Evolutionary conservation across 2,113 vertebrate genomes (phyloP), one percentile per base, ranked within the genome.

Genomic region (Alligator sinensis): DNA sequence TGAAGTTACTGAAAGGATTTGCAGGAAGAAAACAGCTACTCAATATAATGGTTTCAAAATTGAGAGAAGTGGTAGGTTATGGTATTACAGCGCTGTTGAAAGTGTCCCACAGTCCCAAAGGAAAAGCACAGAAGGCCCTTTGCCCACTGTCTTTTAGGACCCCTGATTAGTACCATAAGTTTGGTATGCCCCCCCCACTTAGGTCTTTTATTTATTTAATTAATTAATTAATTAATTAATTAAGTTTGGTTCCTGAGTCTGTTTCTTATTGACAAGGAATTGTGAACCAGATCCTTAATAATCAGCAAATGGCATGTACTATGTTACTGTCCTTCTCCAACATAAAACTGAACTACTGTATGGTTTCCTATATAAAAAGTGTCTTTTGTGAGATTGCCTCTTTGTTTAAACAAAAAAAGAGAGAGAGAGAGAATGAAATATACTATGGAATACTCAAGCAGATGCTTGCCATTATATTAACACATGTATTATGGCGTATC

Each of bases 401-500:
- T 97, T 98, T 98, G 97, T 98, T 95, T 95, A 97, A 97, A 97
- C 95, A 96, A 89, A 97, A 94, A 96, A 82, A 88, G 94, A 63
- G 95, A 87, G 91, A 82, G 90, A 92, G 82, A 93, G 93, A 97
- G 96, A 97, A 96, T 95, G 92, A 95, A 96, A 93, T 96, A 95
- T 88, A 89, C 96, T 78, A 92, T 70, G 93, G 97, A 96, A 96
- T 93, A 96, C 96, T 95, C 96, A 96, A 96, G 97, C 98, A 97
- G 98, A 97, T 94, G 98, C 97, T 95, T 95, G 97, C 96, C 80
- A 96, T 97, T 96, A 97, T 96, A 95, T 98, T 98, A 98, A 98
- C 98, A 98, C 97, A 95, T 98, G 98, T 98, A 98, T 96, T 96
- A 96, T 94, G 93, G 97, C 22, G 95, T 98, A 98, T 98, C 98